These are phyloP conservation scores for Luffia ferchaultella DNA, from an alignment of 2,888 invertebrate species.

Conservation along the genomic window DNA sequence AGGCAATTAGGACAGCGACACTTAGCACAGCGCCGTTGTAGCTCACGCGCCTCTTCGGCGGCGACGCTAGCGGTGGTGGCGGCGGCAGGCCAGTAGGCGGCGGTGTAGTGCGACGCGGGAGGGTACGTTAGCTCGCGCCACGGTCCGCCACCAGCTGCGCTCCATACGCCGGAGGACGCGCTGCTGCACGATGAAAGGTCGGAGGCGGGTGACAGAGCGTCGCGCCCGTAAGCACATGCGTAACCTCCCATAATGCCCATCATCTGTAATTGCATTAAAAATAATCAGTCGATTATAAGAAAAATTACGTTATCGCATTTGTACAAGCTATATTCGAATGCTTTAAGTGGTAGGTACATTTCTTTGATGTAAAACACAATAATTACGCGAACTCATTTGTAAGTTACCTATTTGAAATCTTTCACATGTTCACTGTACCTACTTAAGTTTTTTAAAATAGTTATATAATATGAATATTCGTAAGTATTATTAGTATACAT, in stretches of 20 bases:
- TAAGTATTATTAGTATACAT: too few relatives aligned
- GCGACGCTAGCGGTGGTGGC: constrained; percentile 43
- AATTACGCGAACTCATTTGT: too few relatives aligned
- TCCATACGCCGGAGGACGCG: constrained; percentile 47
- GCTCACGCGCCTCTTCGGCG: constrained; percentile 55
- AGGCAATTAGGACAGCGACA: constrained; percentile 85
- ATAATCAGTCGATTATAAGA: background rate
- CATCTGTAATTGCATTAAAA: constrained; percentile 35
- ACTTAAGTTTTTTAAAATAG: too few relatives aligned
- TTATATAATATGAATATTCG: too few relatives aligned
- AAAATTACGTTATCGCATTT: too few relatives aligned
- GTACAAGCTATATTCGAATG: too few relatives aligned
- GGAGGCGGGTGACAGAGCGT: constrained; percentile 55
- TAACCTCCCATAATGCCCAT: constrained; percentile 54
- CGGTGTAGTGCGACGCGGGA: constrained; percentile 46
- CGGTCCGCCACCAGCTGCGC: constrained; percentile 30
- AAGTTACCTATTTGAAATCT: too few relatives aligned
- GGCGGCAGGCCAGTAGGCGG: constrained; percentile 42
- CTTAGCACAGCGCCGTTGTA: constrained; percentile 76
- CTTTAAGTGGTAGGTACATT: too few relatives aligned
- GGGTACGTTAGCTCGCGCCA: constrained; percentile 56
- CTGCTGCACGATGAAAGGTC: constrained; percentile 54
- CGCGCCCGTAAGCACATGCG: constrained; percentile 53
- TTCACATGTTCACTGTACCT: too few relatives aligned
- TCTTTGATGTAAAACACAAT: too few relatives aligned